These are phyloP conservation scores for Lottia gigantea DNA, from an alignment of 2,888 invertebrate genomes.

Conservation along the genomic window DNA sequence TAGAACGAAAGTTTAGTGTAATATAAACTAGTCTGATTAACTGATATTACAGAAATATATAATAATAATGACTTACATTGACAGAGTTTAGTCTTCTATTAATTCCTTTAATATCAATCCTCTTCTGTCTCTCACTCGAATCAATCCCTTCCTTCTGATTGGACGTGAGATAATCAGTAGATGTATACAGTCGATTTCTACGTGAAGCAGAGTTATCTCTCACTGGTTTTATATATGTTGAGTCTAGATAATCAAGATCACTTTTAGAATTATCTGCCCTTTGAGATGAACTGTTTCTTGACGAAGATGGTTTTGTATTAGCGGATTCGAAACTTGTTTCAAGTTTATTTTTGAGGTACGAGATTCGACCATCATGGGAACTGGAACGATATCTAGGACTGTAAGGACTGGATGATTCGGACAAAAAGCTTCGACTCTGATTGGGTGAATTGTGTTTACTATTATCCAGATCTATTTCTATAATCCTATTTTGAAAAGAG, in stretches of 20 bases:
- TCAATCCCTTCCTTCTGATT: not conserved
- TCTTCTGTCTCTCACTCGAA: not conserved
- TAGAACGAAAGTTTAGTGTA: too few species aligned
- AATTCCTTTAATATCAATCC: not conserved
- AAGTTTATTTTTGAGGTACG: not conserved
- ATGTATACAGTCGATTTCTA: not conserved
- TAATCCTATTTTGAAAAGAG: not conserved
- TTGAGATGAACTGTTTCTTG: not conserved
- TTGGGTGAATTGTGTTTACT: not conserved
- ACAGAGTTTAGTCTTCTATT: not conserved
- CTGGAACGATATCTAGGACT: not conserved
- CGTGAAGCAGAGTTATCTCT: constrained; percentile 4
- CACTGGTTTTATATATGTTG: not conserved
- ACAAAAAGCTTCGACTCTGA: not conserved
- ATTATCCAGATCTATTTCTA: not conserved
- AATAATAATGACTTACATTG: constrained; percentile 1
- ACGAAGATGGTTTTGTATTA: not conserved
- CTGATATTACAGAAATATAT: too few species aligned
- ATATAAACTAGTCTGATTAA: too few species aligned
- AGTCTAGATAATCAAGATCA: not conserved
- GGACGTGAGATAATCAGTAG: not conserved
- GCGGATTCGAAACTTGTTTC: not conserved
- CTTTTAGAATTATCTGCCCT: not conserved
- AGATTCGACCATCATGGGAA: not conserved
- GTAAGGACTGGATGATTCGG: not conserved